Evolutionary conservation across 2,797 vertebrate species (phyloP), one percentile per base, ranked within the genome.

Genomic region (Sebastolobus altivelis): DNA sequence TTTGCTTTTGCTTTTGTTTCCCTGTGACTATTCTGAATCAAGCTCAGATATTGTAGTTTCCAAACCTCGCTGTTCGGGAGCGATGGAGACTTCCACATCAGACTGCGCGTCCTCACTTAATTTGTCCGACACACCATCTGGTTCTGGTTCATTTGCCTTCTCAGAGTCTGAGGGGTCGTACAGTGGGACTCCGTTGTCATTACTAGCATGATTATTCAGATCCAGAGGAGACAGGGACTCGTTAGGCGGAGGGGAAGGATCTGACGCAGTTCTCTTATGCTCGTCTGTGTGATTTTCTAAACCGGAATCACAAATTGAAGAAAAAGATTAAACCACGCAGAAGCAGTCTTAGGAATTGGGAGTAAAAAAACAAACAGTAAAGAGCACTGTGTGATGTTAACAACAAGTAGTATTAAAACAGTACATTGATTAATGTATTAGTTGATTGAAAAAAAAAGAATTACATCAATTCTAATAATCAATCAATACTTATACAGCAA

Each of bases 21-120:
- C 8, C 0, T 10, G 12, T 11, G 31, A 37, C 2, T 62, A 49
- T 27, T 35, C n/a, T 54, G 22, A 63, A 55, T 37, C n/a, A 11
- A 29, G 22, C 1, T 56, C 4, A 49, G 22, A 27, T 20, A 29
- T 13, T 52, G 18, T 10, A 37, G 38, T 49, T 16, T 72, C 31
- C 69, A 67, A 22, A 80, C 60, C 66, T 78, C 27, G 16, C 2
- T 10, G 20, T 10, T 77, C 29, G 69, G 65, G 14, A 38, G 59
- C 12, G 7, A 6, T 1, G 29, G 20, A 4, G 4, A 13, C 0
- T 18, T 27, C 20, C 4, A 2, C 1, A 7, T 37, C 8, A 37
- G 27, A 18, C n/a, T 8, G 2, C 4, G 2, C 1, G 2, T 54
- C 22, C 13, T 55, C 6, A n/a, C 12, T 38, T 0, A 18, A 1